Evolutionary conservation across 2,888 invertebrate species (phyloP).

Genomic region (Synergus laeviventris): DNA sequence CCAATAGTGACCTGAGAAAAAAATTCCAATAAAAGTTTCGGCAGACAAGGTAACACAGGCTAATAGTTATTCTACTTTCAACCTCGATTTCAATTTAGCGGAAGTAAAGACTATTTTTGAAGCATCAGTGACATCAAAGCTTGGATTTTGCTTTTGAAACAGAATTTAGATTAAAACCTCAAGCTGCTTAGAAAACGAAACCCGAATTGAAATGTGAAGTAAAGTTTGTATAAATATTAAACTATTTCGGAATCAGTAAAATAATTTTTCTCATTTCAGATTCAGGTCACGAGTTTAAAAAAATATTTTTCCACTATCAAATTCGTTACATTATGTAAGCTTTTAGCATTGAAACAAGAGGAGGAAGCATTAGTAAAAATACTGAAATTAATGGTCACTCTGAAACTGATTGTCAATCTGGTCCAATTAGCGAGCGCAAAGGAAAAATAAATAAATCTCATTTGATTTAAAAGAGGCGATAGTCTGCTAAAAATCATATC

Average conservation of each 20-base stretch:
- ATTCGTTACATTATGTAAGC: too few relatives aligned
- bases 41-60: background rate
- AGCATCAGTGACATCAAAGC: conserved; percentile 27
- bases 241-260: background rate
- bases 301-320: background rate
- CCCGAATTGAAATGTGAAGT: conserved; percentile 18
- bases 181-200: background rate
- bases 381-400: background rate
- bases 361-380: background rate
- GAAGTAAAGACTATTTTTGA: conserved; percentile 18
- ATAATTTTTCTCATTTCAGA: background rate
- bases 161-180: conserved; percentile 28
- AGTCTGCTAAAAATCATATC: conserved; percentile 2
- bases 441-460: background rate
- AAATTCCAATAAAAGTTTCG: background rate
- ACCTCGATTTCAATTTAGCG: conserved; percentile 14
- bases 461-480: background rate
- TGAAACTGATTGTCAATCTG: background rate
- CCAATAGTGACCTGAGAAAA: conserved; percentile 6
- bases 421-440: background rate
- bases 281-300: background rate
- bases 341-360: background rate
- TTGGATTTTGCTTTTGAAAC: conserved; percentile 21
- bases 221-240: conserved; percentile 11
- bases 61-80: conserved; percentile 16